Base-by-base conservation (phyloP, 2,113 vertebrate genomes). In the Phasianus colchicus region DNA sequence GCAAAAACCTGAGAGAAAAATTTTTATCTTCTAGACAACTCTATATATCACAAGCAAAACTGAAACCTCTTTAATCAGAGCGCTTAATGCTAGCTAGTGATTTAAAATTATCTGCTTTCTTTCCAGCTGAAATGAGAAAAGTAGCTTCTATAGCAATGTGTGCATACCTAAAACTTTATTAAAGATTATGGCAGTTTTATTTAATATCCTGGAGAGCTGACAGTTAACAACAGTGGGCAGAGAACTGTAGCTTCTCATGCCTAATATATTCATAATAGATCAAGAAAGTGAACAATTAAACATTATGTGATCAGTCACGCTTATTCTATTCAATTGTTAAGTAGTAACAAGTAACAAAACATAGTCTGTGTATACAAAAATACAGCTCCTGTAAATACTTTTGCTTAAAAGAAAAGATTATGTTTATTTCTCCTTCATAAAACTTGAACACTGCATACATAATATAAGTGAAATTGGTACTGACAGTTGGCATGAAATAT, bases 11-110 rank as follows among this genome's bases (percentile, higher is more conserved):
- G 66, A 86, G 72, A 80, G 40, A 87, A 47, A 88, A 38, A 77
- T 92, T 89, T 87, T 91, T 97, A 93, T 96, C 95, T 66, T 89
- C 71, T 55, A 95, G 83, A 89, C 83, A 95, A 86, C 72, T 92
- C 76, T 61, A 74, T 81, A 38, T 77, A 86, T 83, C 77, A 92
- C 38, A 45, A 67, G 60, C 64, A 94, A 94, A 92, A n/a, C 32
- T 4, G 65, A 94, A 95, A 88, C 83, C 89, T 87, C 87, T 92
- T 96, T 96, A 94, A 96, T 92, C 83, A 95, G 66, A 92, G 73
- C 27, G 80, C 74, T 55, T 93, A 81, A 92, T 92, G 92, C 74
- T 94, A 90, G 86, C 65, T 83, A 58, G 67, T 90, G 93, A 89
- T 95, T 93, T 93, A 86, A 95, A 94, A 91, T 71, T 43, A 89